These are phyloP conservation scores for Strix uralensis DNA, from an alignment of 2,113 vertebrate species.

Conservation along the genomic window DNA sequence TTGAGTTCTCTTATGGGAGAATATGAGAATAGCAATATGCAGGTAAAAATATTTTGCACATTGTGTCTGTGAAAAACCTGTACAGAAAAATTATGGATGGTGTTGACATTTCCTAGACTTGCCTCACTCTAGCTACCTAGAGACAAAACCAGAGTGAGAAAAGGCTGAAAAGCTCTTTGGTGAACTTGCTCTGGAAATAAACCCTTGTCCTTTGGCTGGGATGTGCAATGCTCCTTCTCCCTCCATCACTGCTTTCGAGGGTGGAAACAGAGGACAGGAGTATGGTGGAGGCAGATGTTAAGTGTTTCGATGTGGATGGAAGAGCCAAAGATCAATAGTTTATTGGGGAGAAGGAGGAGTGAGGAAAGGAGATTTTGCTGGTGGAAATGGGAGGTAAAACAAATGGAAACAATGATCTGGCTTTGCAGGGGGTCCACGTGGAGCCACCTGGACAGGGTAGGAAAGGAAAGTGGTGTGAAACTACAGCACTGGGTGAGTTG, in stretches of 20 bases:
- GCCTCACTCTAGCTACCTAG: not conserved
- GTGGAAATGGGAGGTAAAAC: not conserved
- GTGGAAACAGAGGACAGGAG: not conserved
- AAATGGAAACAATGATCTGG: not conserved
- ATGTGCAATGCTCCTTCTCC: not conserved
- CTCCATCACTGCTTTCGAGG: not conserved
- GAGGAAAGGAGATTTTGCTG: not conserved
- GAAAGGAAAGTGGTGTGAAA: not conserved
- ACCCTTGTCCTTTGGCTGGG: not conserved
- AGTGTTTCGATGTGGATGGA: not conserved
- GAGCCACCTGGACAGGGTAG: not conserved
- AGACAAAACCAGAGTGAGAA: not conserved
- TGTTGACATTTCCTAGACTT: not conserved
- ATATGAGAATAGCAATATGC: fast-evolving
- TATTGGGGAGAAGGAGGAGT: not conserved
- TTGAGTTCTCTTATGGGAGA: not conserved
- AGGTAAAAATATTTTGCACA: not conserved
- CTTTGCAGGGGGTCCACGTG: not conserved
- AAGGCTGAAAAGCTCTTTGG: not conserved
- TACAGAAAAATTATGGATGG: not conserved
- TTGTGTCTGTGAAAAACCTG: not conserved
- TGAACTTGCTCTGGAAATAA: not conserved
- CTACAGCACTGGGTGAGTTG: not conserved
- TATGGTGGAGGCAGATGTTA: not conserved
- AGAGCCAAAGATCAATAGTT: not conserved